A percentile compares a stretch with the other conserved stretches of the same genome.
Evolutionary conservation across 2,113 vertebrate genomes (phyloP).

Genomic region (Melanocharis versteri): DNA sequence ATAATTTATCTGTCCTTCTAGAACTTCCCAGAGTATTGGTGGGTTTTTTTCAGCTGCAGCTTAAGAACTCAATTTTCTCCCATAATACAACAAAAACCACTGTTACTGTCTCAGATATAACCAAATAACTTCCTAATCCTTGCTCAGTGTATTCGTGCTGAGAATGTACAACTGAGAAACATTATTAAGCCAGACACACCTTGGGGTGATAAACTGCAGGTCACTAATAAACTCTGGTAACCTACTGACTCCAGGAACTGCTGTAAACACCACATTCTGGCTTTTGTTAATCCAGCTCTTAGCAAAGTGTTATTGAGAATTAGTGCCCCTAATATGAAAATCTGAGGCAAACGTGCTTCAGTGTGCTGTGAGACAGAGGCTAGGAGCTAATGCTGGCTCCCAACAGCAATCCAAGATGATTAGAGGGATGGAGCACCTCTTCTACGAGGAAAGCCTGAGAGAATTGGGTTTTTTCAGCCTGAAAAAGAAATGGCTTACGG

Average conservation of each 20-base stretch:
- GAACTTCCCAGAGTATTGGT: background rate
- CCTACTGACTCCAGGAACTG: background rate
- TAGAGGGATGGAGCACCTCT: background rate
- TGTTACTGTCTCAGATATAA: background rate
- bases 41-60: background rate
- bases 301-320: background rate
- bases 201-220: background rate
- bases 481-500: background rate
- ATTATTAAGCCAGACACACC: background rate
- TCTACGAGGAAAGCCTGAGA: background rate
- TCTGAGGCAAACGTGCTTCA: background rate
- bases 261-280: background rate
- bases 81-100: background rate
- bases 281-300: background rate
- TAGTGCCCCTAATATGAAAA: background rate
- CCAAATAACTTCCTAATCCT: background rate
- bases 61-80: background rate
- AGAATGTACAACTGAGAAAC: background rate
- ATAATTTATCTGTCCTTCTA: background rate
- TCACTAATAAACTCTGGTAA: background rate
- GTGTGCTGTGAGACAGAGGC: background rate
- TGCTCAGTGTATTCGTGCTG: background rate
- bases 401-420: background rate
- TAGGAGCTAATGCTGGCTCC: background rate
- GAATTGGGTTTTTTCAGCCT: background rate